Percentiles rank a stretch among this genome's conserved stretches.
These are phyloP conservation scores for Amblyjoppa proteus DNA, from an alignment of 2,888 invertebrate species.

Conservation along the genomic window DNA sequence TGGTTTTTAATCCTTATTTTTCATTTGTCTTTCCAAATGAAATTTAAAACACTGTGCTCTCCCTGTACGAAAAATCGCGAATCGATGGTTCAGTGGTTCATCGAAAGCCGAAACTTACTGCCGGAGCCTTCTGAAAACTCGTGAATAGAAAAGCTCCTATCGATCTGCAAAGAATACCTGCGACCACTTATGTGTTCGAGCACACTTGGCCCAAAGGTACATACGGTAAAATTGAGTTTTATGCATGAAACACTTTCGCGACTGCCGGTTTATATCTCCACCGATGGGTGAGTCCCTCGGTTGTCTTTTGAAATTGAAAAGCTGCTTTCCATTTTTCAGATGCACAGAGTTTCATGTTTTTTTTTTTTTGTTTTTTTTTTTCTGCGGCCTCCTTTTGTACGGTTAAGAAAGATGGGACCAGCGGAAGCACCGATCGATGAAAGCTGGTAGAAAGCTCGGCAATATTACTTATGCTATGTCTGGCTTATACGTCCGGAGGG, in stretches of 20 bases:
- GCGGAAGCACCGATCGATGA: slow-evolving; percentile 28
- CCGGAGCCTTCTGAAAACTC: neutral
- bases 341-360: neutral
- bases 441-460: slow-evolving; percentile 57
- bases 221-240: neutral
- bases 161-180: neutral
- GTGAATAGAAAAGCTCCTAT: neutral
- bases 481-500: slow-evolving; percentile 55
- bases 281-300: neutral
- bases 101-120: too few relatives aligned
- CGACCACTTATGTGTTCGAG: neutral
- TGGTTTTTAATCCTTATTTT: too few relatives aligned
- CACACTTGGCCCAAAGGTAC: neutral
- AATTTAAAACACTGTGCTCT: neutral
- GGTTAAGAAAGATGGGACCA: slow-evolving; percentile 14
- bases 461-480: slow-evolving; percentile 69
- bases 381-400: neutral
- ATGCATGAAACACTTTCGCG: neutral
- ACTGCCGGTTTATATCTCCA: neutral
- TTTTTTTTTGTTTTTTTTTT: neutral
- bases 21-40: too few relatives aligned
- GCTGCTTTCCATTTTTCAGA: slow-evolving; percentile 17
- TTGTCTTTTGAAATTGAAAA: slow-evolving; percentile 33
- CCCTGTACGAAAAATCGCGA: neutral
- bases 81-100: neutral